Conservation (phyloP, 2,113 vertebrate species). For the Labeo rohita region DNA sequence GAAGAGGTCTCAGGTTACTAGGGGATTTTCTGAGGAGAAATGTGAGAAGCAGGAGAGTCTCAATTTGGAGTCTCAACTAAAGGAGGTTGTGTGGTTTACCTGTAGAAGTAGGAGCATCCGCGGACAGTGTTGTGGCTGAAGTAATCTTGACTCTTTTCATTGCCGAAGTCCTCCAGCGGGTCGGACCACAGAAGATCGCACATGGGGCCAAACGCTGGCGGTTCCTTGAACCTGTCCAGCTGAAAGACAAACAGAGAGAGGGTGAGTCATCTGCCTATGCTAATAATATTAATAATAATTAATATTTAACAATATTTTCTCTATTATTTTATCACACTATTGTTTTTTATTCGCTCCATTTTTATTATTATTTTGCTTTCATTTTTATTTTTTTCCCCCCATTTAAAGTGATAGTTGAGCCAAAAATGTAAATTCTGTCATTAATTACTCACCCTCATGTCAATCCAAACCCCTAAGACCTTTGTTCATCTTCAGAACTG, state of each 20-base stretch:
- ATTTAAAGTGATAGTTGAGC: too few relatives aligned
- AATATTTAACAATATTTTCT: neutral
- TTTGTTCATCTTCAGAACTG: too few relatives aligned
- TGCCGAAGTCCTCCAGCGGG: conserved; percentile 84
- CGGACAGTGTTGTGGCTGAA: conserved; percentile 83
- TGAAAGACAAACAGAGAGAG: conserved; percentile 56
- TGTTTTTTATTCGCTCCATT: neutral
- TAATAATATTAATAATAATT: neutral
- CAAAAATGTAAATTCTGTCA: too few relatives aligned
- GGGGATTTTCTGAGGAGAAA: neutral
- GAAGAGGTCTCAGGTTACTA: neutral
- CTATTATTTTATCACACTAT: neutral
- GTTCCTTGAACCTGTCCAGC: conserved; percentile 85
- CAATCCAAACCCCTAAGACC: too few relatives aligned
- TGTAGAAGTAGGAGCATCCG: conserved; percentile 86
- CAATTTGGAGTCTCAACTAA: neutral
- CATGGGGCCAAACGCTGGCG: conserved; percentile 84
- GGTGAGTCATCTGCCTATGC: neutral
- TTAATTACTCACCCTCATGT: too few relatives aligned
- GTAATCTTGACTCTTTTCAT: conserved; percentile 84
- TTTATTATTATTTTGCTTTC: neutral
- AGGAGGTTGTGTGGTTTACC: conserved; percentile 65
- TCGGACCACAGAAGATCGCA: conserved; percentile 84
- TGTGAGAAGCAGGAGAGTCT: neutral
- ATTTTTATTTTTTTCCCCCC: neutral